Base-by-base conservation (phyloP, 1,140 invertebrate genomes). In the Maconellicoccus hirsutus region DNA sequence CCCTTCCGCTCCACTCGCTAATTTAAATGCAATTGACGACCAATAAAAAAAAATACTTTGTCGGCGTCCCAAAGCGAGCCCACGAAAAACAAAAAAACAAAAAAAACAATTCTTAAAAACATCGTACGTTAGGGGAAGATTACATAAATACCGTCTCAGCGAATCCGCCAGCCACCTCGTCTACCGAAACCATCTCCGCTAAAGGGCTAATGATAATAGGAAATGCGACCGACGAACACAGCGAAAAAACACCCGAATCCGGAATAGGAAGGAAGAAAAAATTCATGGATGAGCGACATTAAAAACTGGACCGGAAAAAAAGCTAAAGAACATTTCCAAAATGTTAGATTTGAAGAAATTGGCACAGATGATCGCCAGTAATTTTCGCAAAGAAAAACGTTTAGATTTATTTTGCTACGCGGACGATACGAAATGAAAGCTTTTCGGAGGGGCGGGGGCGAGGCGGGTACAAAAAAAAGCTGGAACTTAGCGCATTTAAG, bases 311-410 rank as follows among this genome's bases (percentile, higher is more conserved):
- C 42, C 42, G 42, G 42, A 52, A 52, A 19, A 52, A 33, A 52
- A 16, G 42, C 42, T 52, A 16, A 52, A 52, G 16, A 52, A 52
- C 42, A 52, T 52, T 52, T 52, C 42, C 42, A 52, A 52, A 52
- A 52, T 52, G n/a, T 16, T 19, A 52, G 42, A 52, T 52, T n/a
- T 52, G 42, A 52, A 52, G 42, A 52, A 52, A 52, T 52, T 52
- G 42, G 42, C 42, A 52, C 42, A 52, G 42, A 52, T 52, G 42
- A 52, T 52, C 42, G 42, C 42, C 42, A 52, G 29, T 33, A 33
- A 52, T 19, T 52, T 52, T 52, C 6, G n/a, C n/a, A 52, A 52
- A 52, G 42, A 52, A 52, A 52, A 52, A 16, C 42, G n/a, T 16
- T 14, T 14, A 52, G n/a, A 52, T 52, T 52, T 52, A 52, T 52